Evolutionary conservation across 1,140 invertebrate genomes (phyloP), one percentile per base, ranked within the genome.

Genomic region (Drosophila kurseongensis): DNA sequence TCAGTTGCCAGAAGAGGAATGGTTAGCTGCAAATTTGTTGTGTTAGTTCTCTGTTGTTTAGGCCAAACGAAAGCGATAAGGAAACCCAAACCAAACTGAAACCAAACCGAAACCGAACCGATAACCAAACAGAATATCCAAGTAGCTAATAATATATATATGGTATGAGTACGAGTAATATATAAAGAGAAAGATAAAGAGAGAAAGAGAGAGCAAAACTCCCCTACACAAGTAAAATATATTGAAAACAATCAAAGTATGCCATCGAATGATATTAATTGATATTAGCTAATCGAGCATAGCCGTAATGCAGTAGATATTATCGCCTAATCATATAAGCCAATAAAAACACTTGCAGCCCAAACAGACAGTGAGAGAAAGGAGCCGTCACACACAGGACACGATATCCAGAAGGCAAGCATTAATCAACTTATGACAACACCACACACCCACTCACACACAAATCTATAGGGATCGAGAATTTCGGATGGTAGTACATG

Each of bases 1-100:
- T 91, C 91, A 92, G 91, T 92, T 92, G 90, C 90, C 89, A 91
- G 91, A 92, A 88, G 91, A 92, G 86, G 91, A 92, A 79, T 92
- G 91, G 91, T 80, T 92, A 92, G 91, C 91, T 75, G 91, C 91
- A 69, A 92, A 92, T 92, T 92, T 92, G 80, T 91, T 92, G 85
- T 92, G 91, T 91, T 92, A 92, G 91, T 91, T 90, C 56, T 63
- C 42, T 66, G 57, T 73, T 66, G 69, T 57, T 79, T 81, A 81
- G 78, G 73, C 60, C 78, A 75, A 80, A 58, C 62, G 32, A 78
- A 58, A 71, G 32, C 55, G 66, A 67, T 50, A 57, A 40, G 40
- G 60, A 41, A 50, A 58, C 18, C 44, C 41, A 50, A 60, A 59
- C 1, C 51, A 32, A 47, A 59, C 27, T 42, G 59, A 61, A 76